A percentile compares a stretch with the other conserved stretches of the same genome.
Evolutionary conservation across 37 sponge, comb jelly and placozoan species (phyloP).

Genomic region (Dysidea cf. avara): DNA sequence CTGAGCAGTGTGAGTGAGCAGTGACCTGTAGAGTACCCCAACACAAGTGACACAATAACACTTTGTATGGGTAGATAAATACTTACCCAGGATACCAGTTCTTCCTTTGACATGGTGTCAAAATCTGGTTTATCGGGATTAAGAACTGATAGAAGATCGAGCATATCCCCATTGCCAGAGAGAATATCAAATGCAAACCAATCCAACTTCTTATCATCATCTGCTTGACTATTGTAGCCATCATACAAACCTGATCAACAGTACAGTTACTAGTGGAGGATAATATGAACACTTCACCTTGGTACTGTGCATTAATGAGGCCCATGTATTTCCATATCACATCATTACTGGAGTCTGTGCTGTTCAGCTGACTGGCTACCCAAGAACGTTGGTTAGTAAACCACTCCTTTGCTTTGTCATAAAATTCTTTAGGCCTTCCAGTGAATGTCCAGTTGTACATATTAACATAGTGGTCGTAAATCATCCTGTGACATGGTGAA

Average conservation of each 20-base stretch:
- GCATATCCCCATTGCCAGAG: conserved; percentile 46
- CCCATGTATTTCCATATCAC: conserved; percentile 43
- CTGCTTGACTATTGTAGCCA: not conserved
- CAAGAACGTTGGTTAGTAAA: conserved; percentile 7
- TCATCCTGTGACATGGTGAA: conserved; percentile 25
- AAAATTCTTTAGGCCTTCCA: conserved; percentile 1
- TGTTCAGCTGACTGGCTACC: conserved; percentile 5
- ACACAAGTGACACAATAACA: too few species aligned
- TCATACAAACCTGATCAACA: not conserved
- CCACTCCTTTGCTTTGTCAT: conserved; percentile 25
- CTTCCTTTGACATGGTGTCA: conserved; percentile 18
- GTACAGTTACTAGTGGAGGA: not conserved
- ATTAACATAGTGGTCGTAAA: conserved; percentile 20
- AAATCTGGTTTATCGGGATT: conserved; percentile 34
- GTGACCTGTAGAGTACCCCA: too few species aligned
- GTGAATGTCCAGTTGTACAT: conserved; percentile 14
- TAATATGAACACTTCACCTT: not conserved
- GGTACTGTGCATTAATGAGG: conserved; percentile 36
- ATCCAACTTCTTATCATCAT: conserved; percentile 30
- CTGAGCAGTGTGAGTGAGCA: conserved; percentile 35
- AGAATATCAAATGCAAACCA: conserved; percentile 59
- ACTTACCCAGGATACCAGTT: conserved; percentile 22
- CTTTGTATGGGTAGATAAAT: not conserved
- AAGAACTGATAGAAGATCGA: conserved; percentile 34
- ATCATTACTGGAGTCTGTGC: not conserved